Base-by-base conservation (phyloP, 1,140 invertebrate species). In the Vanessa tameamea region DNA sequence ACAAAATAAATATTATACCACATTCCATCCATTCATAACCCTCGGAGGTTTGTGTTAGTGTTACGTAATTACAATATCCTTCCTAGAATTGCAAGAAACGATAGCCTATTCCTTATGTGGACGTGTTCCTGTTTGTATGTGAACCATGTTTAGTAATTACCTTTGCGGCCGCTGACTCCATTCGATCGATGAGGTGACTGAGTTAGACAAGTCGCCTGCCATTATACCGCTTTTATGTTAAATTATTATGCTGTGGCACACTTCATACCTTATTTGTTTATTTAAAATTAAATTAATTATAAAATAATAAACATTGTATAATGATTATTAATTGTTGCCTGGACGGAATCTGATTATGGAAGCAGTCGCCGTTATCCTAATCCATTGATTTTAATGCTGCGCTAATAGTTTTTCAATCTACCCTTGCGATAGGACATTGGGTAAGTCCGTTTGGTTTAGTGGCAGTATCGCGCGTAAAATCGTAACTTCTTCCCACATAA, bases 401-500 rank as follows among this genome's bases (percentile, higher is more conserved):
- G 80, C 79, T 82, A 87, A 87, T 88, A 86, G 81, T 82, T 84
- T 81, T 72, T 78, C 80, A 83, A 90, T 90, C 84, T 87, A 82
- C 81, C 81, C 72, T 67, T 70, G 74, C 80, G 83, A 86, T 86
- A 82, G 47, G 67, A 75, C 73, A 76, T 68, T 76, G 78, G 81
- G 84, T 87, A 82, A 82, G 81, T 86, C 78, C 78, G 85, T 85
- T 88, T 86, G 81, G 81, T 82, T 84, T 86, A 78, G 83, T 82
- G 73, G 80, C 77, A 81, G 76, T 92, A 91, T 90, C 88, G 78
- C 69, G 76, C 78, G 79, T 55, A 79, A 80, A 80, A 92, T 91
- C 89, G 86, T 89, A 87, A 90, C 85, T 87, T 90, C 88, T 90
- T 89, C 87, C 87, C 85, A 88, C 89, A 90, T 91, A 92, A 91